A percentile compares a stretch with the other conserved stretches of the same genome.
These are phyloP conservation scores for Euwallacea fornicatus DNA, from an alignment of 1,140 invertebrate genomes.

Conservation along the genomic window DNA sequence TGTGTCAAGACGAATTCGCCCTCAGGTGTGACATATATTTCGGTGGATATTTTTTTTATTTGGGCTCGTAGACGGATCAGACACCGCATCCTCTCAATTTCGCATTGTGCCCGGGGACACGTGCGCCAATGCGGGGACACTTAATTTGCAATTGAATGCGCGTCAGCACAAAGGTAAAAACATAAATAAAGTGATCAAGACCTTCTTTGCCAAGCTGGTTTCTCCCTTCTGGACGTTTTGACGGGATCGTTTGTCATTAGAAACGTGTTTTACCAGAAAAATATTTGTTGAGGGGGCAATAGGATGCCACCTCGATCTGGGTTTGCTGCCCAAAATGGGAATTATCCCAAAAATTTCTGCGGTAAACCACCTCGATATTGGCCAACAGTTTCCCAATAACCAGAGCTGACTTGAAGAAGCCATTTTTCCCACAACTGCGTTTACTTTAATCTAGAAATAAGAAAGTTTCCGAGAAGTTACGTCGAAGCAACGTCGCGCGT, in stretches of 20 bases:
- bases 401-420: too few relatives aligned
- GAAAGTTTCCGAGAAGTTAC: too few relatives aligned
- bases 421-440: too few relatives aligned
- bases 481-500: too few relatives aligned
- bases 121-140: constrained; percentile 31
- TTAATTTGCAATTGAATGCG: constrained; percentile 43
- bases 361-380: too few relatives aligned
- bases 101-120: constrained; percentile 34
- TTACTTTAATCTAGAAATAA: too few relatives aligned
- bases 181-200: constrained; percentile 45
- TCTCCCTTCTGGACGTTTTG: constrained; percentile 32
- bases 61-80: constrained; percentile 29
- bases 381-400: too few relatives aligned
- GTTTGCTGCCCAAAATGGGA: too few relatives aligned
- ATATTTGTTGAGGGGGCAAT: too few relatives aligned
- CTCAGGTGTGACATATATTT: constrained; percentile 37
- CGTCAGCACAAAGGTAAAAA: constrained; percentile 39
- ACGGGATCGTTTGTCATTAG: constrained; percentile 29
- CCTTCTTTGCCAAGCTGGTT: constrained; percentile 30
- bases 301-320: too few relatives aligned
- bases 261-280: too few relatives aligned
- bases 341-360: too few relatives aligned
- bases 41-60: constrained; percentile 16
- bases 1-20: constrained; percentile 22
- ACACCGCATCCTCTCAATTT: constrained; percentile 33